Conservation (phyloP, 1,140 invertebrate species). For the Galleria mellonella region DNA sequence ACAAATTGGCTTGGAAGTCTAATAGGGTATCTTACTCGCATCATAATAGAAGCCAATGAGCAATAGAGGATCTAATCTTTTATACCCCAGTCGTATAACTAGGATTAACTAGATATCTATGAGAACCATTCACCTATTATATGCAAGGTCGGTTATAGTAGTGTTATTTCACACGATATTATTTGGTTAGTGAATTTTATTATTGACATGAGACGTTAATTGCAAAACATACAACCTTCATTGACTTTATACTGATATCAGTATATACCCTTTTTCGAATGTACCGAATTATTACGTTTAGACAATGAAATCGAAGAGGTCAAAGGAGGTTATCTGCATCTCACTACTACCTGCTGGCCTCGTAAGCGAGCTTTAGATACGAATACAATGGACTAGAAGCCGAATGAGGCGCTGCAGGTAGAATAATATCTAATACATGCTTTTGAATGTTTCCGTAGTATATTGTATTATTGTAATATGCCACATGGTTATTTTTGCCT, state of each 20-base stretch:
- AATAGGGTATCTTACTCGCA: constrained; percentile 4
- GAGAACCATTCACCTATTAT: constrained; percentile 2
- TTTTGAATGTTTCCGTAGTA: not conserved
- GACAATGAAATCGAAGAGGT: constrained; percentile 5
- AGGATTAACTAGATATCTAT: constrained; percentile 7
- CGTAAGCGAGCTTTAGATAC: constrained; percentile 23
- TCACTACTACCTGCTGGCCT: constrained; percentile 28
- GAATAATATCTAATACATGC: constrained; percentile 7
- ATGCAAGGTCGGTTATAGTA: constrained; percentile 1
- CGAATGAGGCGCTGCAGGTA: constrained; percentile 13
- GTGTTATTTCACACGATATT: not conserved
- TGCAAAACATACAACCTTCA: not conserved
- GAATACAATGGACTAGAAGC: constrained; percentile 26
- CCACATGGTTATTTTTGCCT: too few species aligned
- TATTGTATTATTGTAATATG: not conserved
- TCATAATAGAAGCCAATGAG: constrained; percentile 11
- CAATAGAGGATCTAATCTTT: constrained; percentile 10
- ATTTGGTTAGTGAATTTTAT: not conserved
- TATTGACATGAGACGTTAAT: not conserved
- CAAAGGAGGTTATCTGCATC: constrained; percentile 4
- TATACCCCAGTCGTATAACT: constrained; percentile 3
- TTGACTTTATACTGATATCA: not conserved
- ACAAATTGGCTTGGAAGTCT: constrained; percentile 5
- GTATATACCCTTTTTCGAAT: not conserved
- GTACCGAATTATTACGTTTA: not conserved